These are phyloP conservation scores for Seira musarum DNA, from an alignment of 2,888 invertebrate species.

Conservation along the genomic window DNA sequence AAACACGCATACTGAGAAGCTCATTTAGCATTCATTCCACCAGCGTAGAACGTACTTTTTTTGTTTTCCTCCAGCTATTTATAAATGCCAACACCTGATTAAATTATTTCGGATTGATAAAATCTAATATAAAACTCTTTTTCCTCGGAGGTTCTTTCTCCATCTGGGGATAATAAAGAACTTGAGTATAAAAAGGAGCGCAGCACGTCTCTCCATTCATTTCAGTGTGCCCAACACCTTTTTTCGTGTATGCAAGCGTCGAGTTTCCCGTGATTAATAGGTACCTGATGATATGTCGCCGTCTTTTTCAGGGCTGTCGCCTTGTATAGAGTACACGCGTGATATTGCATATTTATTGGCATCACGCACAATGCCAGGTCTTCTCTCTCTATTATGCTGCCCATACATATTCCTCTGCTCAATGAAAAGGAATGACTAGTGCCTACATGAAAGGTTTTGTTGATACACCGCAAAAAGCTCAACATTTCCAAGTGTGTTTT, in stretches of 20 bases:
- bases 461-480: not conserved
- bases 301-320: constrained; percentile 32
- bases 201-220: constrained; percentile 40
- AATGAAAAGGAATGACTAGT: constrained; percentile 24
- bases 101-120: constrained; percentile 60
- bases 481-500: not conserved
- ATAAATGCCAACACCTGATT: constrained; percentile 61
- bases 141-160: constrained; percentile 24
- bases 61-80: constrained; percentile 58
- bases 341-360: constrained; percentile 61
- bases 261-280: constrained; percentile 54
- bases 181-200: constrained; percentile 3
- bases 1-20: not conserved
- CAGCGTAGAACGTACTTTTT: constrained; percentile 50
- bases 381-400: constrained; percentile 14
- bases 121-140: constrained; percentile 53
- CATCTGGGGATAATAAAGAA: not conserved
- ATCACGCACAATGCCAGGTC: constrained; percentile 51
- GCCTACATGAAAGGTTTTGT: not conserved
- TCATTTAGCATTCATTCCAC: constrained; percentile 55
- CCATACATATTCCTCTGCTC: constrained; percentile 7
- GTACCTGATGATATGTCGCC: constrained; percentile 58
- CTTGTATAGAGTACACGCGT: constrained; percentile 41
- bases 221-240: constrained; percentile 29
- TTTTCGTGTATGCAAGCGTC: constrained; percentile 31